A percentile compares a stretch with the other conserved stretches of the same genome.
phyloP scores from a whole-genome alignment of 1,140 invertebrate species.

The Nilaparvata lugens region DNA sequence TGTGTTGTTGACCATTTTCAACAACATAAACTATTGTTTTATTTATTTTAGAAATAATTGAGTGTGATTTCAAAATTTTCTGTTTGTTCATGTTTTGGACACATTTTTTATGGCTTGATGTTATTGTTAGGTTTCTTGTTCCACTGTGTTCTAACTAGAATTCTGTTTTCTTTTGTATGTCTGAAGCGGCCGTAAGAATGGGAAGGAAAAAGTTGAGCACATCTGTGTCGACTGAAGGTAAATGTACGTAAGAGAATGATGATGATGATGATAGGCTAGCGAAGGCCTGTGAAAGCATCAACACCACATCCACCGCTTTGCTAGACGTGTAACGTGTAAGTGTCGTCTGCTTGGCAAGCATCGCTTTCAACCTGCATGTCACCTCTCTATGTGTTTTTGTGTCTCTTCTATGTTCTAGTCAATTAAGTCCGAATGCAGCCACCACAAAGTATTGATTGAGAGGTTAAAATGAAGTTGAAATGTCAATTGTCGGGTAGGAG shows the following conservation, averaged over 20 bases:
- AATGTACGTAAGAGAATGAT: slow-evolving; percentile 19
- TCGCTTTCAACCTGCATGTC: background rate
- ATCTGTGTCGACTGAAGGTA: slow-evolving; percentile 29
- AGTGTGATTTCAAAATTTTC: too few species aligned
- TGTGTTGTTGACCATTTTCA: too few species aligned
- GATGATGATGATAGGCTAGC: slow-evolving; percentile 15
- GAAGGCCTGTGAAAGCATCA: slow-evolving; percentile 6
- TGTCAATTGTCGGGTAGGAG: too few species aligned
- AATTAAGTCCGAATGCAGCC: too few species aligned
- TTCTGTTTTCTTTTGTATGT: slow-evolving; percentile 16
- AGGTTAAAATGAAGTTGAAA: too few species aligned
- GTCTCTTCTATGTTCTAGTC: too few species aligned
- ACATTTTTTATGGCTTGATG: too few species aligned
- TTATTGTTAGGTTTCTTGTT: too few species aligned
- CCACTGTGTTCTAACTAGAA: background rate
- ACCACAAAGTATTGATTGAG: too few species aligned
- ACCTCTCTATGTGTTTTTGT: background rate
- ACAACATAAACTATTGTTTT: too few species aligned
- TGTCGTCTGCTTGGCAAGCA: slow-evolving; percentile 12
- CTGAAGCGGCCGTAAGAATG: slow-evolving; percentile 25
- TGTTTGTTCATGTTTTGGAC: too few species aligned
- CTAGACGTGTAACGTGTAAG: slow-evolving; percentile 6
- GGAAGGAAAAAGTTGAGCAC: slow-evolving; percentile 26
- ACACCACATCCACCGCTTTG: background rate
- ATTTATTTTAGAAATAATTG: too few species aligned